Evolutionary conservation across 2,797 vertebrate species (phyloP).

Genomic region (Xiphorhynchus erythropygius): DNA sequence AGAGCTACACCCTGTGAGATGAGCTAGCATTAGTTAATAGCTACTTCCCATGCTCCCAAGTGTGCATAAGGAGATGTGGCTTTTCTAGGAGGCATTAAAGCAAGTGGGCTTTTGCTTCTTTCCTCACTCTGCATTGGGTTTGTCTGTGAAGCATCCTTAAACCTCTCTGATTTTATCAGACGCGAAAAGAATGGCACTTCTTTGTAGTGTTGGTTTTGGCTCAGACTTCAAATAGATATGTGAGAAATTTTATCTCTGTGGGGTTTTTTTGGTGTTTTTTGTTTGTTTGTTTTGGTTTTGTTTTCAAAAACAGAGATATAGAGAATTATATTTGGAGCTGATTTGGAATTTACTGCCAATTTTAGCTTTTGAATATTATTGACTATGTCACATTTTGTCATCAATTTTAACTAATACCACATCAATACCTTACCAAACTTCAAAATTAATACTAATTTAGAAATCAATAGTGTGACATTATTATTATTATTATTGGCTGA

Average conservation of each 20-base stretch:
- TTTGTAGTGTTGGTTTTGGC: neutral
- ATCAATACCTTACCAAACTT: neutral
- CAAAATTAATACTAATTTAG: neutral
- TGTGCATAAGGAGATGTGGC: neutral
- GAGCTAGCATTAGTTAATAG: neutral
- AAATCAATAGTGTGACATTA: neutral
- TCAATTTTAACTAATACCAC: neutral
- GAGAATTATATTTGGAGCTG: neutral
- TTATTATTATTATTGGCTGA: neutral
- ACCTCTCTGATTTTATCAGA: neutral
- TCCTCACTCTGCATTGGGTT: neutral
- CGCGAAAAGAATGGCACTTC: neutral
- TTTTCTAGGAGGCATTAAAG: neutral
- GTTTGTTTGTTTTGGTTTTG: fast-evolving
- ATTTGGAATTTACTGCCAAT: neutral
- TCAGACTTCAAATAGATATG: neutral
- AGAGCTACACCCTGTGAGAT: neutral
- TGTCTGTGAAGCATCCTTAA: neutral
- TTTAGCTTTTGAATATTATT: neutral
- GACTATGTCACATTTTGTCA: neutral
- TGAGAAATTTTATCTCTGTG: neutral
- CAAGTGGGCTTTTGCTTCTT: neutral
- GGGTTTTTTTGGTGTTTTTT: fast-evolving
- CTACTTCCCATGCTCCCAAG: neutral
- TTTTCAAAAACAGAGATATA: neutral